These are phyloP conservation scores for Epinephelus moara DNA, from an alignment of 2,113 vertebrate species.

Conservation along the genomic window DNA sequence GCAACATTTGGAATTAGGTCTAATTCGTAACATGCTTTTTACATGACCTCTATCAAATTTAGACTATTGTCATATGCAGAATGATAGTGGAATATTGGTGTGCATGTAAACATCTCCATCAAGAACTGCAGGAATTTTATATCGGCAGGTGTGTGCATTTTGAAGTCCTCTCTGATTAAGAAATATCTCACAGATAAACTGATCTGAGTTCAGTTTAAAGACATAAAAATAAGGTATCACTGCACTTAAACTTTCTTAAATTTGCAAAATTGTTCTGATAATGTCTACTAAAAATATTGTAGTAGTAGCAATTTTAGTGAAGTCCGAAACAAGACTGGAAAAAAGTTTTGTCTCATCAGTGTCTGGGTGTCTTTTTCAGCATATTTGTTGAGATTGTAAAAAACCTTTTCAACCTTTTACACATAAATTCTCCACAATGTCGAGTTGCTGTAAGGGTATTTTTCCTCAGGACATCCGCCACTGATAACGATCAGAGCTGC, in stretches of 20 bases:
- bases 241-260: not conserved
- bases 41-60: too few relatives aligned
- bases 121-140: not conserved
- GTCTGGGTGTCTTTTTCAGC: not conserved
- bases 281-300: not conserved
- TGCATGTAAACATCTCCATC: too few relatives aligned
- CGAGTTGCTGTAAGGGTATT: not conserved
- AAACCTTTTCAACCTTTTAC: not conserved
- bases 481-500: not conserved
- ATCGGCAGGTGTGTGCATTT: not conserved
- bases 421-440: too few relatives aligned
- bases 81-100: too few relatives aligned
- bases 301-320: too few relatives aligned
- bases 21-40: too few relatives aligned
- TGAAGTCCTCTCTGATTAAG: not conserved
- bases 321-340: not conserved
- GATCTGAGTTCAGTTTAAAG: not conserved
- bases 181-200: not conserved
- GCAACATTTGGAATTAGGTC: too few relatives aligned
- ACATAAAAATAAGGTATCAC: not conserved
- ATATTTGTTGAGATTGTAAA: not conserved
- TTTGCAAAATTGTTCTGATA: not conserved
- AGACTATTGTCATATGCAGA: too few relatives aligned
- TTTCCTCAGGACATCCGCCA: not conserved
- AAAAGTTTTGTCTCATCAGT: not conserved